Evolutionary conservation across 2,113 vertebrate genomes (phyloP).

Genomic region (Dasyornis broadbenti): DNA sequence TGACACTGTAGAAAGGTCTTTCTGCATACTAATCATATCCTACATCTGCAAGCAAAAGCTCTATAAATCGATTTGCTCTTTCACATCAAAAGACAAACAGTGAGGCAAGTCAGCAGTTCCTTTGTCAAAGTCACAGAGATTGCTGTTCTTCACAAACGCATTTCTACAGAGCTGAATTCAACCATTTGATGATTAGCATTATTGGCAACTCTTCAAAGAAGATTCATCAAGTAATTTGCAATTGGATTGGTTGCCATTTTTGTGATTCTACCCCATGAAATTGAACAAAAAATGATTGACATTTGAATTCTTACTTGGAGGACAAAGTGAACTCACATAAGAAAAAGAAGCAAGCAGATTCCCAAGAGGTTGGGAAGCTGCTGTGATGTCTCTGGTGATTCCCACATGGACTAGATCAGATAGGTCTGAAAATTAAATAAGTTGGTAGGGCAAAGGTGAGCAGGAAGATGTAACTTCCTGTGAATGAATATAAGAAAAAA

Average conservation of each 20-base stretch:
- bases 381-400: conserved; percentile 35
- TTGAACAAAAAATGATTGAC: conserved; percentile 77
- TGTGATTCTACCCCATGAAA: conserved; percentile 77
- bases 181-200: conserved; percentile 94
- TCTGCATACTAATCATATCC: conserved; percentile 95
- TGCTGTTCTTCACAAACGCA: conserved; percentile 90
- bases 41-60: conserved; percentile 86
- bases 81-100: conserved; percentile 99
- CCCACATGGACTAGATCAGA: neutral
- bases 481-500: neutral
- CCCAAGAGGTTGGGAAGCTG: neutral
- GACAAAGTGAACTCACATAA: conserved; percentile 50
- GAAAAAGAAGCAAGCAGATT: conserved; percentile 48
- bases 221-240: conserved; percentile 88
- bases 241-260: conserved; percentile 82
- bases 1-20: conserved; percentile 83
- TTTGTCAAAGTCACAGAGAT: conserved; percentile 99
- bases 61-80: conserved; percentile 99
- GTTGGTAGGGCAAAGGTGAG: neutral
- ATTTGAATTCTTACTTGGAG: conserved; percentile 75
- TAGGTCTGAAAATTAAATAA: neutral
- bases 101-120: conserved; percentile 98
- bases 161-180: conserved; percentile 86
- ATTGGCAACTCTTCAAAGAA: conserved; percentile 96
- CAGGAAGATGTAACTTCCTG: neutral